Evolutionary conservation across 2,113 vertebrate genomes (phyloP).

Genomic region (Festucalex cinctus): DNA sequence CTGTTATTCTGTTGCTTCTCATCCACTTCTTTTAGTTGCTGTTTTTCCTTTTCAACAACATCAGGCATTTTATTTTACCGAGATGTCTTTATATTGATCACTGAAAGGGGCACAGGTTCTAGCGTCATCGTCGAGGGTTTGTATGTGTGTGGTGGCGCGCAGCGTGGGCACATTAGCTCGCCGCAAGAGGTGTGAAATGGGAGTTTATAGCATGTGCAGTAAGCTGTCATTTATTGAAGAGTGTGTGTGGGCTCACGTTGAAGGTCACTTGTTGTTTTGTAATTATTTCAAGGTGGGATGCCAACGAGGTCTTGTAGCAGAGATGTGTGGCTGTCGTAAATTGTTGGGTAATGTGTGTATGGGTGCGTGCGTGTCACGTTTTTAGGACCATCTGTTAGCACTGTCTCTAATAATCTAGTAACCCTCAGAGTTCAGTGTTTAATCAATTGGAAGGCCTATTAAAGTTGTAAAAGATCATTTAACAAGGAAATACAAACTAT

Average conservation of each 20-base stretch:
- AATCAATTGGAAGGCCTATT: neutral
- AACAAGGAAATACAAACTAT: neutral
- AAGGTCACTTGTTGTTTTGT: conserved; percentile 23
- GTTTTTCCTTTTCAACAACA: conserved; percentile 41
- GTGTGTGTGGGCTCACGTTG: conserved; percentile 11
- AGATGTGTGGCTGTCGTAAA: conserved; percentile 30
- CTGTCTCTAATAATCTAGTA: conserved; percentile 8
- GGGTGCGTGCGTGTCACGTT: conserved; percentile 42
- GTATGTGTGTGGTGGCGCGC: conserved; percentile 22
- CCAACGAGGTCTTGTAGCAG: conserved; percentile 42
- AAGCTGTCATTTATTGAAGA: conserved; percentile 27
- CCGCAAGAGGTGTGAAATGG: conserved; percentile 35
- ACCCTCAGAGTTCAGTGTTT: conserved; percentile 29
- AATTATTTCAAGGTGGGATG: conserved; percentile 22
- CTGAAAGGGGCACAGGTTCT: conserved; percentile 15
- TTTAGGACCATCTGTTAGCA: conserved; percentile 59
- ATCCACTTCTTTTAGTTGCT: conserved; percentile 47
- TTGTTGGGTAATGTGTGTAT: conserved; percentile 10
- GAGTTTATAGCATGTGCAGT: conserved; percentile 39
- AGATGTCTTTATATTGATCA: conserved; percentile 14
- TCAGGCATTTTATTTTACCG: conserved; percentile 30
- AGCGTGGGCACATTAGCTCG: conserved; percentile 30
- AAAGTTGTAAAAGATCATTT: neutral
- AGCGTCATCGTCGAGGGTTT: conserved; percentile 13
- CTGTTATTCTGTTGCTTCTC: conserved; percentile 37